Base-by-base conservation (phyloP, 2,113 vertebrate genomes). In the Grammomys dolichurus region DNA sequence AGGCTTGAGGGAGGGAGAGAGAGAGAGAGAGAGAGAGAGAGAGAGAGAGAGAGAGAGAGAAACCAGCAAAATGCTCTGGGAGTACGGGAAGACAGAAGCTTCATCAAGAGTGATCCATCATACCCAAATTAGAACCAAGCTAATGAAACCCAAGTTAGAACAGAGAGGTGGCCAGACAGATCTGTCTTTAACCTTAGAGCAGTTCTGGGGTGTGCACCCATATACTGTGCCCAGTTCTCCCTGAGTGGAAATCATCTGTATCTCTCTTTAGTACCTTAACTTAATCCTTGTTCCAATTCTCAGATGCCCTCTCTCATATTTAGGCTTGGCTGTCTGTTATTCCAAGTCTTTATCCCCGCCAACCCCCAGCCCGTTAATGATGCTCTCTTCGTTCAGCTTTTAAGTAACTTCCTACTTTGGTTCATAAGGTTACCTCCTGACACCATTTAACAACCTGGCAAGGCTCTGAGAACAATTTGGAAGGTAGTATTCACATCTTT, bases 121-220 rank as follows among this genome's bases (percentile, higher is more conserved):
- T 14, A 28, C 20, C 28, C 40, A 76, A 40, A 70, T 28, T 19
- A 84, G 72, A 56, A 46, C 16, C 22, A 51, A 89, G 63, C 31
- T 12, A 9, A 70, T 12, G 67, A 89, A 43, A 72, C 14, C 36
- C 19, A 11, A 20, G 3, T 13, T 5, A 28, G 60, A 43, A 5
- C 1, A 24, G 0, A 1, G 10, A 20, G 2, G 0, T 11, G n/a
- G 4, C 19, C 31, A 76, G 26, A 43, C 33, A n/a, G 51, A n/a
- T 20, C 36, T 46, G 36, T 10, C 36, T 19, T 19, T 24, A 12
- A 6, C 22, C 9, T 4, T 33, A 51, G 91, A 76, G 76, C 17
- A 58, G 67, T 63, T 28, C 40, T 43, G 11, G 31, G 5, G 40
- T 48, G 19, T 5, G 7, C 0, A 12, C 26, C 48, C 10, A 7